Percentiles rank a stretch among this genome's conserved stretches.
Evolutionary conservation across 2,888 invertebrate genomes (phyloP).

Genomic region (Caenorhabditis wallacei): DNA sequence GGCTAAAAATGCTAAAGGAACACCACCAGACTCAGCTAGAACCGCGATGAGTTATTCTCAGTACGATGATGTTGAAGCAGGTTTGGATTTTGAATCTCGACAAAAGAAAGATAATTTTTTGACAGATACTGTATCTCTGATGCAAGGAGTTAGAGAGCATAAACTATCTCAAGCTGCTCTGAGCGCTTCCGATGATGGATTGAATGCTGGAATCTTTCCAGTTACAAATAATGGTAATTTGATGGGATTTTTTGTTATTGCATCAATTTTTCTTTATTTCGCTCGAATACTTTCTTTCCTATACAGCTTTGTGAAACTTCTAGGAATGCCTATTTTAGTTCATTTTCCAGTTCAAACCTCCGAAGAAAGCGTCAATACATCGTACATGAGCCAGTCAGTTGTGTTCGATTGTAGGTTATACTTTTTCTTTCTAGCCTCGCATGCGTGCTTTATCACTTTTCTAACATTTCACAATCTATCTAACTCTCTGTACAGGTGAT

Average conservation of each 20-base stretch:
- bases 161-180: conserved; percentile 51
- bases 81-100: no score
- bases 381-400: conserved; percentile 59
- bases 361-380: conserved; percentile 57
- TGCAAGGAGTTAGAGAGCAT: conserved; percentile 76
- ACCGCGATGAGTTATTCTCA: conserved; percentile 36
- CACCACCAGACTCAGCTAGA: conserved; percentile 18
- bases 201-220: conserved; percentile 46
- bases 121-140: conserved; percentile 74
- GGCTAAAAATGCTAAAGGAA: conserved; percentile 54
- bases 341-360: conserved; percentile 45
- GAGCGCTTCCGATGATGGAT: conserved; percentile 60
- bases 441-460: conserved; percentile 32
- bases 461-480: conserved; percentile 31
- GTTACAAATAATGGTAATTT: conserved; percentile 52
- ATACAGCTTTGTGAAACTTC: conserved; percentile 28
- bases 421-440: conserved; percentile 15
- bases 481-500: conserved; percentile 46
- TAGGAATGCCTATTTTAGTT: conserved; percentile 36
- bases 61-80: conserved; percentile 65
- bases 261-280: not conserved
- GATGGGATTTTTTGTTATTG: no score
- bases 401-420: conserved; percentile 63
- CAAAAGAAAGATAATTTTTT: not conserved
- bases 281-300: not conserved